These are phyloP conservation scores for Plebejus anna DNA, from an alignment of 2,888 invertebrate species.

Conservation along the genomic window DNA sequence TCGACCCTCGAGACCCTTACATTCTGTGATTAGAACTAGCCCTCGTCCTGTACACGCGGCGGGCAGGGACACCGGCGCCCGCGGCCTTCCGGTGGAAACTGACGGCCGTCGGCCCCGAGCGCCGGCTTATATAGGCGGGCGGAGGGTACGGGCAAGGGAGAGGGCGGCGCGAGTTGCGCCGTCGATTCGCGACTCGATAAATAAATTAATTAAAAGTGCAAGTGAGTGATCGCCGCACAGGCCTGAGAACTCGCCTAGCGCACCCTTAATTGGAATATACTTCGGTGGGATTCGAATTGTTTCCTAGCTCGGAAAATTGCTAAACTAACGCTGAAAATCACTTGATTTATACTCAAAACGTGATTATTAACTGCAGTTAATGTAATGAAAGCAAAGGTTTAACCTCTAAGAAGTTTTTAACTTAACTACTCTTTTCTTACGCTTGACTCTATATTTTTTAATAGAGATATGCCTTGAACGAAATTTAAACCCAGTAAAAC, in stretches of 20 bases:
- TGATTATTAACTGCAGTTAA: not conserved
- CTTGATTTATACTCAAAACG: slow-evolving; percentile 11
- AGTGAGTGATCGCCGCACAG: slow-evolving; percentile 77
- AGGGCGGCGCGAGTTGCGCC: slow-evolving; percentile 74
- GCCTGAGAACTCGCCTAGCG: slow-evolving; percentile 63
- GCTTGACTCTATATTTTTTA: not conserved
- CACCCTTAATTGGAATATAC: slow-evolving; percentile 72
- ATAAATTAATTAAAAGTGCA: slow-evolving; percentile 81
- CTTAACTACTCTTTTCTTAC: too few relatives aligned
- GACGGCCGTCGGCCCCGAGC: slow-evolving; percentile 66
- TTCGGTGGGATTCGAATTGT: slow-evolving; percentile 54
- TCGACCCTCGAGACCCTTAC: slow-evolving; percentile 52
- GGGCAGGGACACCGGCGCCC: slow-evolving; percentile 61
- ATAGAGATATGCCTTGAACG: not conserved
- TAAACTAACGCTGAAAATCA: slow-evolving; percentile 11
- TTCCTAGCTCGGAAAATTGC: slow-evolving; percentile 43
- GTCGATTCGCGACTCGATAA: slow-evolving; percentile 78
- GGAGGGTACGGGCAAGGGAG: slow-evolving; percentile 53
- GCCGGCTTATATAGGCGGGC: slow-evolving; percentile 61
- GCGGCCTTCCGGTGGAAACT: slow-evolving; percentile 69
- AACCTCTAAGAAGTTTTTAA: too few relatives aligned
- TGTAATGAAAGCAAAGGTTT: not conserved
- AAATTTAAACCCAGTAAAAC: too few relatives aligned
- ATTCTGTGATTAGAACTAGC: slow-evolving; percentile 54
- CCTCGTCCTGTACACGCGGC: slow-evolving; percentile 63